These are phyloP conservation scores for Siniperca undulata DNA, from an alignment of 2,797 vertebrate species.

Conservation along the genomic window DNA sequence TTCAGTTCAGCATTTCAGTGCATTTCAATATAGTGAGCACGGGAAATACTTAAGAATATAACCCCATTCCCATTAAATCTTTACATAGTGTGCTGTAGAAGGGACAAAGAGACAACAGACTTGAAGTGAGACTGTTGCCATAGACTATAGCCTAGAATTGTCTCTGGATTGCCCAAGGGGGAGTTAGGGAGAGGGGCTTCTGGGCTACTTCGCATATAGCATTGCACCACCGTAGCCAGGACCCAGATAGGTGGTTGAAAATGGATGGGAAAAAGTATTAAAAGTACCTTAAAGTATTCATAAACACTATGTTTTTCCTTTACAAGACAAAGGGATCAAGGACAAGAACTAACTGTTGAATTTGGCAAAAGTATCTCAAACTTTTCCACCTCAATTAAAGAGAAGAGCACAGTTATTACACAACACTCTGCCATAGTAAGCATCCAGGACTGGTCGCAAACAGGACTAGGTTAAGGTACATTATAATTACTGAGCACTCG, in stretches of 20 bases:
- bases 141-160: background rate
- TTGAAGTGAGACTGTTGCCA: background rate
- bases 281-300: background rate
- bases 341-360: background rate
- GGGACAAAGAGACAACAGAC: background rate
- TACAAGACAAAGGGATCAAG: background rate
- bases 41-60: background rate
- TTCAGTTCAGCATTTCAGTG: background rate
- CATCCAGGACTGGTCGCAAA: background rate
- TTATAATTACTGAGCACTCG: background rate
- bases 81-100: background rate
- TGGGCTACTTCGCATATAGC: background rate
- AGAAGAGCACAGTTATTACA: background rate
- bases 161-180: background rate
- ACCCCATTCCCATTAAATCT: background rate
- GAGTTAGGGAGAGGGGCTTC: background rate
- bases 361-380: background rate
- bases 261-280: background rate
- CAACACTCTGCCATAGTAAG: background rate
- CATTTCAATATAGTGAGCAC: background rate
- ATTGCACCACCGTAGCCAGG: background rate
- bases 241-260: background rate
- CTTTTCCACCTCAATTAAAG: background rate
- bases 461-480: background rate
- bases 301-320: slow-evolving; percentile 1